Evolutionary conservation across 2,113 vertebrate species (phyloP), one percentile per base, ranked within the genome.

Genomic region (Sarotherodon lohbergeri): DNA sequence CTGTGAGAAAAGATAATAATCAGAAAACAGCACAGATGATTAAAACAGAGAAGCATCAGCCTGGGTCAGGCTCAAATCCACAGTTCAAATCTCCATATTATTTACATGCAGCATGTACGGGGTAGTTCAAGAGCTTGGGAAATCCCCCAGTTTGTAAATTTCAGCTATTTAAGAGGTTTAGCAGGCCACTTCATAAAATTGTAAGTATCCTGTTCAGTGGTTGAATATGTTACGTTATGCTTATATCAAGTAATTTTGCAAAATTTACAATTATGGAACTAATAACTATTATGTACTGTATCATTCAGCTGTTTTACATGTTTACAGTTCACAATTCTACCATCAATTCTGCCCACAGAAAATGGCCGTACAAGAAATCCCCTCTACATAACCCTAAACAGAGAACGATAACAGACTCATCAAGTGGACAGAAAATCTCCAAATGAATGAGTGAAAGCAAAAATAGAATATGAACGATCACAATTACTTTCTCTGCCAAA

Each of bases 381-480:
- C 16, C 46, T 32, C 10, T n/a, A n/a, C 27, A 2, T 2, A n/a
- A n/a, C 27, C 16, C 46, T 52, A 52, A 52, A 78, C 16, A 32
- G 22, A 78, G 46, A 34, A 13, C 3, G 32, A 78, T 78, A 78
- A 78, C 73, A 78, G 27, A 32, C 27, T 32, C 27, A 50, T 52
- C 27, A 78, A 52, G 10, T 52, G 17, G 10, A 17, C 73, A n/a
- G 27, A 52, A 78, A 50, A n/a, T 7, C 71, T 78, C 46, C 17
- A 4, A 50, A 13, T 32, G 16, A 78, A 50, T 32, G 24, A 50
- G 0, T 50, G 27, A 46, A 7, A 4, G 22, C 1, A 0, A 32
- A 1, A 78, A 46, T 5, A 76, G 3, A 46, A 27, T 76, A 19
- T 19, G 24, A 29, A 7, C 3, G 9, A 48, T 48, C 24, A 10